Evolutionary conservation across 2,113 vertebrate genomes (phyloP), one percentile per base, ranked within the genome.

Genomic region (Gambusia affinis): DNA sequence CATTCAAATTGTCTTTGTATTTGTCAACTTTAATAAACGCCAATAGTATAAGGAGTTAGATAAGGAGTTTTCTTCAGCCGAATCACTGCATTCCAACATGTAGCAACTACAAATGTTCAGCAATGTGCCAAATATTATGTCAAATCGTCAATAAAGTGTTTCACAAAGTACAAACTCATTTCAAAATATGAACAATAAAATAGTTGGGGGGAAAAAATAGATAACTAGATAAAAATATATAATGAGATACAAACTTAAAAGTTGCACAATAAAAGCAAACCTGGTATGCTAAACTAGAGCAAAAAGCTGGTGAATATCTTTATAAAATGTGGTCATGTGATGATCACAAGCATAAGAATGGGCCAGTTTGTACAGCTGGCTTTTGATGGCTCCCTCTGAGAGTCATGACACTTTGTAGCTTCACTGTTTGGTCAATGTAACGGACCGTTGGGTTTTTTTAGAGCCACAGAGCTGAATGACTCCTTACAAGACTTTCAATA

Each of bases 401-500:
- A 19, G 27, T 67, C 39, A 39, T 28, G 29, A 80, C 73, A 71
- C 60, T 84, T 44, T 78, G 42, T 60, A 68, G 37, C 72, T 42
- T 57, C 27, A 37, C 37, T 73, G 73, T 81, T 79, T 83, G 74
- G 47, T 62, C 44, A 31, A n/a, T 27, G 64, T 51, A 71, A 78
- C 54, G 44, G 29, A 57, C 11, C 60, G 80, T 72, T 73, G 4
- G 4, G 37, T n/a, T 1, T 42, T 66, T 75, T 24, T 42, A 39
- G 73, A 19, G 33, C 12, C 47, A 60, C 54, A 30, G 35, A 81
- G 30, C 64, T 37, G 8, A 61, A 0, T 10, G 64, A 57, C 65
- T 71, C 66, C 63, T 78, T 75, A 44, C 60, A 51, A 64, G 76
- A 51, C 61, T 68, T 67, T 6, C 54, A 66, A 75, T 22, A 27